Conservation (phyloP, 1,140 invertebrate species). For the Choristoneura fumiferana region DNA sequence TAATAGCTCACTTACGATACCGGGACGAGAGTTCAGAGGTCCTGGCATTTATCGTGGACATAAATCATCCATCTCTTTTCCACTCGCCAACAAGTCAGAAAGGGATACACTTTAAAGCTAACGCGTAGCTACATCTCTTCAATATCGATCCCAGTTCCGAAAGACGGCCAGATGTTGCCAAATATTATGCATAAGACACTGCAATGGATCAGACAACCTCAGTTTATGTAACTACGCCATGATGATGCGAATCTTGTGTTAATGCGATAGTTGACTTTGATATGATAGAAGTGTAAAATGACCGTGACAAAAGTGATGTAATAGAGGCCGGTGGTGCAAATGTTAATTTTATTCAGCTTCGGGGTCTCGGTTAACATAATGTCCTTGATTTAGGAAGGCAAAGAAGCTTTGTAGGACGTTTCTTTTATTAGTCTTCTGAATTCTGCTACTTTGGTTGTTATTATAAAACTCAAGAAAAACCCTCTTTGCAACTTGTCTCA, state of each 20-base stretch:
- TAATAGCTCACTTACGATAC: neutral
- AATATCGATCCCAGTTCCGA: neutral
- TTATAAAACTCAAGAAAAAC: too few species aligned
- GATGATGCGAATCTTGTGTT: conserved; percentile 2
- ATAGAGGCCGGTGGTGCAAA: conserved; percentile 8
- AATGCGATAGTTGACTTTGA: conserved; percentile 3
- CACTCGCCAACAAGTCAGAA: too few species aligned
- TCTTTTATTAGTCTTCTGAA: neutral
- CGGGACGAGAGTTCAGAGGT: neutral
- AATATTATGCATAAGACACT: neutral
- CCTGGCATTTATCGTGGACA: too few species aligned
- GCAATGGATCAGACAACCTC: neutral
- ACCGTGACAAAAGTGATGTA: conserved; percentile 3
- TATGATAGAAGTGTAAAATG: neutral
- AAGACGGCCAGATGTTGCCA: conserved; percentile 13
- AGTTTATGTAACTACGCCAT: too few species aligned
- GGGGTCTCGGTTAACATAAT: conserved; percentile 1
- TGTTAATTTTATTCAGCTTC: conserved; percentile 9
- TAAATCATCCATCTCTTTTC: too few species aligned
- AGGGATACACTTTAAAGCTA: too few species aligned
- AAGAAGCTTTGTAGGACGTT: neutral
- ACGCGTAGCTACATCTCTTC: neutral
- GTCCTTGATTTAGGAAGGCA: conserved; percentile 1
- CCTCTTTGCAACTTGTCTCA: too few species aligned
- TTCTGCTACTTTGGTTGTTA: neutral